phyloP scores from a whole-genome alignment of 2,888 invertebrate genomes.

The Cecidostiba fungosa region DNA sequence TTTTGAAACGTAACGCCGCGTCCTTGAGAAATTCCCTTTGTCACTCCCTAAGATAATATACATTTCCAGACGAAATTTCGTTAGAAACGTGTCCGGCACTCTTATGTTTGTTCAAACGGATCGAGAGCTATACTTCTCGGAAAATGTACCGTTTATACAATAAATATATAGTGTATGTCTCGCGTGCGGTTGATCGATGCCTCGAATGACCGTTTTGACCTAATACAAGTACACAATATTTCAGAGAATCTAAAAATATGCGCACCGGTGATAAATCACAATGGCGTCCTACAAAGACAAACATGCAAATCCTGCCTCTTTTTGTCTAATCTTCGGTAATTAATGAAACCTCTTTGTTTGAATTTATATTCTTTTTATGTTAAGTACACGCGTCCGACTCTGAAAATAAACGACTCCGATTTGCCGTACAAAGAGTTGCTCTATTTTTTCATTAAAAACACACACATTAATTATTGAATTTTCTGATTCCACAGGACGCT shows the following conservation, averaged over 20 bases:
- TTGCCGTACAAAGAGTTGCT: constrained; percentile 22
- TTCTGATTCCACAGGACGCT: constrained; percentile 70
- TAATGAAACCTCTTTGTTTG: constrained; percentile 47
- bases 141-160: constrained; percentile 4
- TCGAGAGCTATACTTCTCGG: not conserved
- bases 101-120: not conserved
- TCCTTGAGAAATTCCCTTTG: constrained; percentile 47
- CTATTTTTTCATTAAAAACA: constrained; percentile 10
- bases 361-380: constrained; percentile 61
- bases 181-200: not conserved
- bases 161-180: not conserved
- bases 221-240: not conserved
- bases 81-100: not conserved
- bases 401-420: constrained; percentile 49
- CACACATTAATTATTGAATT: not conserved
- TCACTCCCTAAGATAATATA: constrained; percentile 42
- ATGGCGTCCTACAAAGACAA: constrained; percentile 33
- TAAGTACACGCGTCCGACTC: constrained; percentile 23
- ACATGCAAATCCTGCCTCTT: not conserved
- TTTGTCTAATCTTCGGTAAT: constrained; percentile 50
- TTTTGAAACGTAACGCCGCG: constrained; percentile 45
- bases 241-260: not conserved
- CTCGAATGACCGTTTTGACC: not conserved
- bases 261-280: constrained; percentile 9
- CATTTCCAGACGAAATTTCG: not conserved